Base-by-base conservation (phyloP, 2,797 vertebrate genomes). In the Peromyscus aztecus region DNA sequence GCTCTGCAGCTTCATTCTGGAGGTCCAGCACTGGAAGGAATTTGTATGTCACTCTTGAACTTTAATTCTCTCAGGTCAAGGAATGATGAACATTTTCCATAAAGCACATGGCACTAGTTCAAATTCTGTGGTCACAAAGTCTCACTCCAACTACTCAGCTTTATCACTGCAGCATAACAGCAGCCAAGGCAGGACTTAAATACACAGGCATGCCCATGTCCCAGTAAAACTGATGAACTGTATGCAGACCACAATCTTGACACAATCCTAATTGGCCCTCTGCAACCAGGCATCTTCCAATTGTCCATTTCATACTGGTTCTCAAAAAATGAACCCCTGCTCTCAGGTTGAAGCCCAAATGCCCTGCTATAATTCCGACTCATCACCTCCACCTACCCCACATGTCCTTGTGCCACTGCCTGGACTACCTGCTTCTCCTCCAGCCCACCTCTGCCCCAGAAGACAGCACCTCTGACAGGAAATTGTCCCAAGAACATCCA, bases 141-240 rank as follows among this genome's bases (percentile, higher is more conserved):
- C 59, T 87, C 69, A n/a, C 23, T 63, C 19, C 12, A 23, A 21
- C 27, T n/a, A 57, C 90, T 73, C 59, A 31, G 78, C 77, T 87
- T n/a, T 77, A 91, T 31, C 21, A 4, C 61, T 21, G 0, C 4
- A 4, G 14, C 1, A 7, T 14, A 49, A 75, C 31, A 67, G 73
- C 24, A 55, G 57, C 65, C 29, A 40, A 31, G 34, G 63, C 23
- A 67, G 57, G 4, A 24, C 0, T 10, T 29, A 57, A 43, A 81
- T 0, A 0, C 12, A 29, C 12, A 52, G 76, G 46, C 23, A 69
- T 0, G 12, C 85, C 57, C 4, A 2, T 11, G 4, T 13, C 17
- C 73, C 65, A 21, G 43, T 37, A 61, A 83, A n/a, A 29, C 13
- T 17, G 7, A 43, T 5, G 34, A 59, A 49, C 67, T 12, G 43